These are phyloP conservation scores for Chlorocebus sabaeus DNA, from an alignment of 2,113 vertebrate genomes.

Conservation along the genomic window DNA sequence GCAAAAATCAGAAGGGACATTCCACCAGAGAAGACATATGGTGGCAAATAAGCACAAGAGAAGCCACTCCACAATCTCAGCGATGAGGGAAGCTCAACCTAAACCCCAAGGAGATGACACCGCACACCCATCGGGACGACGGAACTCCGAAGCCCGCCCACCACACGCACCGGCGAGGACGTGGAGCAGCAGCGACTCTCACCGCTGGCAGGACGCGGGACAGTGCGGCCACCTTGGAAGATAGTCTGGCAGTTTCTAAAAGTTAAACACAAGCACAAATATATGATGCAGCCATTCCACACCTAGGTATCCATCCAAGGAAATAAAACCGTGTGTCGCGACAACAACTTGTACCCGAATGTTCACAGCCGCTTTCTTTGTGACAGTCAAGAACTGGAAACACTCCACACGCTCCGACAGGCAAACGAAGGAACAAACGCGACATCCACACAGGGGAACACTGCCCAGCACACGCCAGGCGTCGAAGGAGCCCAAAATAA, in stretches of 20 bases:
- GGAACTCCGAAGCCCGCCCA: too few species aligned
- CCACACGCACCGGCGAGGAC: rapidly evolving
- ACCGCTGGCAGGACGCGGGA: rapidly evolving
- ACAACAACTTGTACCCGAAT: rapidly evolving
- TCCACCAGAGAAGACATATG: neutral
- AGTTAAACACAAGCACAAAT: neutral
- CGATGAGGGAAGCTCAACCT: neutral
- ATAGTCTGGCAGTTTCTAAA: neutral
- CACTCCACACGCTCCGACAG: neutral
- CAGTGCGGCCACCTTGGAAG: rapidly evolving
- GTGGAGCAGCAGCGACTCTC: too few species aligned
- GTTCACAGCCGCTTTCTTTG: neutral
- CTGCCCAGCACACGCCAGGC: neutral
- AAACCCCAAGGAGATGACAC: neutral
- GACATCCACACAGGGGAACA: rapidly evolving
- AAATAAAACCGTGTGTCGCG: neutral
- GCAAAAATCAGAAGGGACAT: neutral
- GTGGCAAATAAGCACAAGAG: rapidly evolving
- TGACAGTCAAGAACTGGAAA: neutral
- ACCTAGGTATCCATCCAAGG: neutral
- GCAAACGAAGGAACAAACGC: neutral
- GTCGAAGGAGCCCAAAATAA: neutral
- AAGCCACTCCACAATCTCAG: neutral
- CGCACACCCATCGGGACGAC: neutral
- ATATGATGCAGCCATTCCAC: neutral